phyloP scores from a whole-genome alignment of 2,888 invertebrate genomes.

The Arge pagana region DNA sequence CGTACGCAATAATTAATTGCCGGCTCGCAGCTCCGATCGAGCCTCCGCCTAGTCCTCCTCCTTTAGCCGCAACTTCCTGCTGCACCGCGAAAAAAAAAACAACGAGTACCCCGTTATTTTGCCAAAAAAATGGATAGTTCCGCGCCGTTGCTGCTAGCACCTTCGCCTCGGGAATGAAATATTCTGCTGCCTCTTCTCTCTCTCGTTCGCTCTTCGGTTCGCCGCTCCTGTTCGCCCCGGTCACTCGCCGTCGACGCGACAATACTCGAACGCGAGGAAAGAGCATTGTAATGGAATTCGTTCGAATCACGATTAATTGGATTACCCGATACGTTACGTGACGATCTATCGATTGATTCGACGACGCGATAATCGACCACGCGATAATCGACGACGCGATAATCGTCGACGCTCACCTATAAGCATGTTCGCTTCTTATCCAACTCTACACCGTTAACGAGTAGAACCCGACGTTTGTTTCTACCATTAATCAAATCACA shows the following conservation, averaged over 20 bases:
- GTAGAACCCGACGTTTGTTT: too few species aligned
- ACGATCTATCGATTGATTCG: background rate
- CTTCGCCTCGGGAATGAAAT: too few species aligned
- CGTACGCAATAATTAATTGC: conserved; percentile 54
- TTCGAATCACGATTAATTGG: conserved; percentile 3
- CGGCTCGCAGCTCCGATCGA: conserved; percentile 46
- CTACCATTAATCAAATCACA: too few species aligned
- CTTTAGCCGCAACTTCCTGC: background rate
- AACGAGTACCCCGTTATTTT: background rate
- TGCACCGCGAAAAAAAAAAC: background rate
- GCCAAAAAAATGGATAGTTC: conserved; percentile 2
- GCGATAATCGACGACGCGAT: background rate
- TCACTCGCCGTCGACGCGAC: too few species aligned
- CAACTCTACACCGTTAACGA: too few species aligned
- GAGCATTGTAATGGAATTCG: conserved; percentile 3
- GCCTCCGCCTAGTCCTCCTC: background rate
- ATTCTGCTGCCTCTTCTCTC: too few species aligned
- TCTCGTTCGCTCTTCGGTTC: too few species aligned
- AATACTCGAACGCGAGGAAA: too few species aligned
- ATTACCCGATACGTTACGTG: background rate
- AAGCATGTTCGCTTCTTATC: too few species aligned
- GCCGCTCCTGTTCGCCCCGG: too few species aligned
- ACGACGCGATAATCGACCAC: background rate
- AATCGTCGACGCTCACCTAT: too few species aligned
- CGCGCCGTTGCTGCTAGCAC: conserved; percentile 17